Evolutionary conservation across 2,113 vertebrate genomes (phyloP).

Genomic region (Ctenodactylus gundi): DNA sequence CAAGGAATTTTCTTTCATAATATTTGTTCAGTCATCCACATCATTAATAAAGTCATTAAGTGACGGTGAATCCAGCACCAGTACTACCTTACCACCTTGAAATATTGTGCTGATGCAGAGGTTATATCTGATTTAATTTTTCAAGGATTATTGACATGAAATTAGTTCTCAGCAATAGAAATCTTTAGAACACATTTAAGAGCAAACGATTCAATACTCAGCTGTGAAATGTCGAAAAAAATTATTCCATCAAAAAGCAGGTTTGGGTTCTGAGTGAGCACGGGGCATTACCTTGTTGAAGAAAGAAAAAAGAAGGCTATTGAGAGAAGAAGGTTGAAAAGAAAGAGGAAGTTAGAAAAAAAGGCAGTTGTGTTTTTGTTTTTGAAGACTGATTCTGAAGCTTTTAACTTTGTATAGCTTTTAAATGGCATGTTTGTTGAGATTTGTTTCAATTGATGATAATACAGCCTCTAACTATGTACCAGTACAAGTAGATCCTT

Average conservation of each 20-base stretch:
- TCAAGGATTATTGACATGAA: slow-evolving; percentile 44
- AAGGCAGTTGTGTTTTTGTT: neutral
- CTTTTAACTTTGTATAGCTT: neutral
- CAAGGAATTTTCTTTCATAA: slow-evolving; percentile 47
- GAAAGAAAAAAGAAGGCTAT: rapidly evolving
- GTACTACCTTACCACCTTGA: slow-evolving; percentile 58
- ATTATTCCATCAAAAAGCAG: neutral
- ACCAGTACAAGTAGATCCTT: neutral
- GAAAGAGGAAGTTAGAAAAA: neutral
- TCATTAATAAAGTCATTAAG: slow-evolving; percentile 71
- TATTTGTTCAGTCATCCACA: slow-evolving; percentile 74
- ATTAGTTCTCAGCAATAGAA: neutral
- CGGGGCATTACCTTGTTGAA: neutral
- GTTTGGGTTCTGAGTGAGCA: neutral
- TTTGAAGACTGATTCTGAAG: neutral
- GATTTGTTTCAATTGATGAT: neutral
- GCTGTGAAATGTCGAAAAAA: neutral
- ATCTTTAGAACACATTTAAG: neutral
- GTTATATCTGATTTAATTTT: slow-evolving; percentile 46
- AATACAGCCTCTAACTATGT: neutral
- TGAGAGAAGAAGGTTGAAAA: neutral
- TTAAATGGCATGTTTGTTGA: neutral
- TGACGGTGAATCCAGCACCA: neutral
- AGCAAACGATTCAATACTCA: neutral
- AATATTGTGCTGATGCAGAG: slow-evolving; percentile 57